Base-by-base conservation (phyloP, 2,888 invertebrate species). In the Alviniconcha strummeri region DNA sequence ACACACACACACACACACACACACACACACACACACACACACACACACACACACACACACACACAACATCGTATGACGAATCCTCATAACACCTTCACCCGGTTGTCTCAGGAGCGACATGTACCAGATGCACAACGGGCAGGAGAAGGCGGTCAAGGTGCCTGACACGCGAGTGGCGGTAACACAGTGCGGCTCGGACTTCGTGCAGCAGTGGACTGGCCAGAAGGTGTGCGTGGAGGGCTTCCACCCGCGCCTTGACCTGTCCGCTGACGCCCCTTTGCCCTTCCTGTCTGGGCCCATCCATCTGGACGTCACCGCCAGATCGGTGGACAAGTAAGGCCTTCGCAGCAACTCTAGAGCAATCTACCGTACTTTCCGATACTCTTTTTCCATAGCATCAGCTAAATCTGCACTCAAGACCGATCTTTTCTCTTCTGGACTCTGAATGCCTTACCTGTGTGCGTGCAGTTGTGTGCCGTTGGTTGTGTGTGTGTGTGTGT, bases 231-330 rank as follows among this genome's bases (percentile, higher is more conserved):
- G 82, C 19, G 36, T 82, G 52, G 17, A 55, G 17, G 82, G 82
- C 13, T 76, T 82, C 77, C 71, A 82, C 57, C 82, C 77, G 77
- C 56, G 52, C 13, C 19, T 77, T 54, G n/a, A n/a, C 55, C 9
- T 75, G 19, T 4, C 52, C 19, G 60, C 76, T n/a, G 15, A 11
- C 60, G 56, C 54, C 69, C 82, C 77, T 36, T 15, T 82, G n/a
- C 77, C 77, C 15, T n/a, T 71, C 15, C n/a, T 82, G 19, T 82
- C 82, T 17, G 82, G 82, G 19, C 77, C 82, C 56, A 17, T 77
- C 13, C 19, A 77, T 56, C 77, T 82, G 54, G 82, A 76, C 15
- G 77, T 82, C 56, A 67, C 9, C 56, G 15, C 54, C 19, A 19
- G n/a, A 13, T 6, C 69, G 11, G 55, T 76, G 36, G 82, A 82